A percentile compares a stretch with the other conserved stretches of the same genome.
phyloP scores from a whole-genome alignment of 2,797 vertebrate genomes.

The Apogon talboti region DNA sequence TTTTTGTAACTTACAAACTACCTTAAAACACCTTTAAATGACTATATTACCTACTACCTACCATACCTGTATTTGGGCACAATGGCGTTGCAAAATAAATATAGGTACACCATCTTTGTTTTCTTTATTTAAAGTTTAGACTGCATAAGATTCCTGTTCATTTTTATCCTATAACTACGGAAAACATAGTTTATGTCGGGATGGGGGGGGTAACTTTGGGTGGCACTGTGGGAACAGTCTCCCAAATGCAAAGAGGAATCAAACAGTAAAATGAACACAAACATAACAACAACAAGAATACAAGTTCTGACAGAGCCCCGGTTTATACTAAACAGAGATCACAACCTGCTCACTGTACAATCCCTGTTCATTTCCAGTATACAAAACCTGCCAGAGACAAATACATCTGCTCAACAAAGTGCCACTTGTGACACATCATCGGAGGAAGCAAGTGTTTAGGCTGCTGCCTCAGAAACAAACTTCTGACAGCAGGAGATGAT shows the following conservation, averaged over 20 bases:
- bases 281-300: constrained; percentile 53
- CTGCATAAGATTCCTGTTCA: neutral
- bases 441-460: constrained; percentile 72
- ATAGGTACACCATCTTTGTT: too few species aligned
- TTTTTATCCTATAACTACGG: constrained; percentile 4
- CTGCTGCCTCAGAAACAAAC: constrained; percentile 77
- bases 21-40: too few species aligned
- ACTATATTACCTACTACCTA: too few species aligned
- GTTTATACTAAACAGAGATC: constrained; percentile 68
- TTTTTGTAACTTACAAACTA: neutral
- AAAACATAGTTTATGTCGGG: neutral
- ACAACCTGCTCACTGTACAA: constrained; percentile 56
- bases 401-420: constrained; percentile 74
- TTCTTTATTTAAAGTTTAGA: too few species aligned
- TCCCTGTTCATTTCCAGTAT: constrained; percentile 54
- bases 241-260: constrained; percentile 41
- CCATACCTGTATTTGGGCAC: too few species aligned
- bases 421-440: constrained; percentile 79
- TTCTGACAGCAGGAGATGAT: constrained; percentile 78
- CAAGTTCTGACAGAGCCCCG: constrained; percentile 67
- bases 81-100: too few species aligned
- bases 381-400: constrained; percentile 70
- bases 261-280: constrained; percentile 50
- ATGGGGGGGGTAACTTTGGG: constrained; percentile 7
- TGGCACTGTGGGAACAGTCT: constrained; percentile 30